Evolutionary conservation across 2,113 vertebrate genomes (phyloP).

Genomic region (Ranitomeya variabilis): DNA sequence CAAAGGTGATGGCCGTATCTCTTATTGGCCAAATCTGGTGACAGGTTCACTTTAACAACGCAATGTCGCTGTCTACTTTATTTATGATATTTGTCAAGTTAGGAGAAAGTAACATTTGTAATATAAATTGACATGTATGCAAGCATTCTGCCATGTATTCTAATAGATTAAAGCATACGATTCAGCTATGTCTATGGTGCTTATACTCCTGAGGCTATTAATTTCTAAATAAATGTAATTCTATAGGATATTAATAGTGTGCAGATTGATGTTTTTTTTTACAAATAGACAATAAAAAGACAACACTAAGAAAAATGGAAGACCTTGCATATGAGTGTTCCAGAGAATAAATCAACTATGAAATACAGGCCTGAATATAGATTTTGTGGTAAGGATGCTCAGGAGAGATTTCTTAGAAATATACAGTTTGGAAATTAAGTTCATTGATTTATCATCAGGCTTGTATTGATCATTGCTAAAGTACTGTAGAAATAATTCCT

Average conservation of each 20-base stretch:
- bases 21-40: too few species aligned
- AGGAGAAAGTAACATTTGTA: background rate
- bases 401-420: slow-evolving; percentile 68
- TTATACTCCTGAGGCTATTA: slow-evolving; percentile 60
- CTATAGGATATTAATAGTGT: slow-evolving; percentile 61
- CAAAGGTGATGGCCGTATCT: too few species aligned
- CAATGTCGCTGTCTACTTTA: too few species aligned
- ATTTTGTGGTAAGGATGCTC: slow-evolving; percentile 67
- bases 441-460: slow-evolving; percentile 66
- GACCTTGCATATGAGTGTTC: slow-evolving; percentile 65
- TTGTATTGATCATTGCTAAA: slow-evolving; percentile 69
- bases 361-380: slow-evolving; percentile 65
- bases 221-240: slow-evolving; percentile 69
- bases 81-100: too few species aligned
- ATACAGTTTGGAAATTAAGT: slow-evolving; percentile 66
- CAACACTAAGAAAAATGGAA: slow-evolving; percentile 69
- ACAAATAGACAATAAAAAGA: slow-evolving; percentile 65
- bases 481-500: slow-evolving; percentile 64
- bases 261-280: slow-evolving; percentile 65
- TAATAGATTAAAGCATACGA: slow-evolving; percentile 62
- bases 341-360: slow-evolving; percentile 67
- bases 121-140: background rate
- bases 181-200: slow-evolving; percentile 58
- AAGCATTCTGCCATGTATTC: slow-evolving; percentile 25
- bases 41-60: too few species aligned